Evolutionary conservation across 1,140 invertebrate species (phyloP).

Genomic region (Ceratosolen fusciceps): DNA sequence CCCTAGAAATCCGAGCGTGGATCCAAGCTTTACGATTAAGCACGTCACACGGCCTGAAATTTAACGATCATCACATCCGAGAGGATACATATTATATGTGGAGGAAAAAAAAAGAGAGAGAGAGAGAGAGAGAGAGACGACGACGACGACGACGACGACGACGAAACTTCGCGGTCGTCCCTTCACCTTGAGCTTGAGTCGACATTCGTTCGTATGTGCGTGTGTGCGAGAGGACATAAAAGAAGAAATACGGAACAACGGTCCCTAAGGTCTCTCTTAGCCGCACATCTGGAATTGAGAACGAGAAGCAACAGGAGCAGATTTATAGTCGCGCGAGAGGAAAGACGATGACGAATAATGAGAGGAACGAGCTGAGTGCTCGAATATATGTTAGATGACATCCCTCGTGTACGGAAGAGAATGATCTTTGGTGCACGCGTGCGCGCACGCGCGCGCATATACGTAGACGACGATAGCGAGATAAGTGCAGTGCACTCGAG

Average conservation of each 20-base stretch:
- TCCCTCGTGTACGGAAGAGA: constrained; percentile 15
- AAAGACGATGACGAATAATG: constrained; percentile 57
- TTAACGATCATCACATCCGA: constrained; percentile 44
- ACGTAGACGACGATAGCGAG: no score
- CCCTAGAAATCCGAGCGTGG: background rate
- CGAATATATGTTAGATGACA: constrained; percentile 32
- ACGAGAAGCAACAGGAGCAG: constrained; percentile 28
- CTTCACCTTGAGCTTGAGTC: constrained; percentile 36
- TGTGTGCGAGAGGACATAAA: background rate
- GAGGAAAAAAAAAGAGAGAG: no score
- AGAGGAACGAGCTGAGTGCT: constrained; percentile 41
- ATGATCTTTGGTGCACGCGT: constrained; percentile 6
- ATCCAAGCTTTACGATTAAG: constrained; percentile 30
- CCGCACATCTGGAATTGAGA: constrained; percentile 30
- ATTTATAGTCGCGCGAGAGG: constrained; percentile 51
- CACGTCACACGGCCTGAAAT: background rate
- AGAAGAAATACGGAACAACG: constrained; percentile 23
- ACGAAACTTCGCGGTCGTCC: constrained; percentile 14
- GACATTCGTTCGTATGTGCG: background rate
- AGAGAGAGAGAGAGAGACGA: no score
- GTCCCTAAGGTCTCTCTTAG: background rate
- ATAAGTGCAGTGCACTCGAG: background rate
- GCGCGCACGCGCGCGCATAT: no score
- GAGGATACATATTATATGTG: constrained; percentile 9
- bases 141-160: no score